Percentiles rank a stretch among this genome's conserved stretches.
These are phyloP conservation scores for Prenolepis imparis DNA, from an alignment of 2,888 invertebrate species.

Conservation along the genomic window DNA sequence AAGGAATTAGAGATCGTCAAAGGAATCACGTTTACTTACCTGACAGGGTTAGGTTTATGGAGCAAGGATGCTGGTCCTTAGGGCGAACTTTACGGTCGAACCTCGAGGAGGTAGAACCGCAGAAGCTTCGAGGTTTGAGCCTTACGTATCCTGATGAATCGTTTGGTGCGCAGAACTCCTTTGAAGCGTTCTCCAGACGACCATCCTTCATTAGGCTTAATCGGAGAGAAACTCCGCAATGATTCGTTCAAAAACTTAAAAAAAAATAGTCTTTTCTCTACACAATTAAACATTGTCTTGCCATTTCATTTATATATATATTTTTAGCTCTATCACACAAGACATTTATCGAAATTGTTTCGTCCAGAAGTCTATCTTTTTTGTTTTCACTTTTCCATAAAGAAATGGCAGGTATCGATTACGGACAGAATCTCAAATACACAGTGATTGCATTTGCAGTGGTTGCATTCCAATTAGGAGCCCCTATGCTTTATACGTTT, in stretches of 20 bases:
- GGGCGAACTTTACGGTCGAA: constrained; percentile 82
- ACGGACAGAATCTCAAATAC: constrained; percentile 1
- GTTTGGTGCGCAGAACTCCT: constrained; percentile 78
- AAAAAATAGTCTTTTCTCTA: not conserved
- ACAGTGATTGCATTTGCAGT: not conserved
- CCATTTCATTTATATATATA: not conserved
- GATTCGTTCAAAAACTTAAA: constrained; percentile 7
- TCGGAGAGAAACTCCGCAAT: constrained; percentile 67
- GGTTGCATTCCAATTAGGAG: constrained; percentile 68
- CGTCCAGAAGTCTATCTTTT: not conserved
- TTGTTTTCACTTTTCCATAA: not conserved
- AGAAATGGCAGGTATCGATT: constrained; percentile 2
- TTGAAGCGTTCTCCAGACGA: constrained; percentile 79
- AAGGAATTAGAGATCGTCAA: constrained; percentile 71
- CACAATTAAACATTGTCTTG: constrained; percentile 17
- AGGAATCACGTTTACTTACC: constrained; percentile 77
- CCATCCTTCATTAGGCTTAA: constrained; percentile 81
- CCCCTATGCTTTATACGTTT: constrained; percentile 71
- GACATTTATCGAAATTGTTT: not conserved
- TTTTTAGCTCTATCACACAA: not conserved
- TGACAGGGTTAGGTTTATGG: constrained; percentile 83
- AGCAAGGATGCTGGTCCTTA: constrained; percentile 79
- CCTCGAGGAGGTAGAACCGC: constrained; percentile 79
- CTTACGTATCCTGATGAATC: constrained; percentile 80
- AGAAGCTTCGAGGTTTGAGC: constrained; percentile 77